A percentile compares a stretch with the other conserved stretches of the same genome.
Evolutionary conservation across 2,797 vertebrate species (phyloP).

Genomic region (Bradypus variegatus): DNA sequence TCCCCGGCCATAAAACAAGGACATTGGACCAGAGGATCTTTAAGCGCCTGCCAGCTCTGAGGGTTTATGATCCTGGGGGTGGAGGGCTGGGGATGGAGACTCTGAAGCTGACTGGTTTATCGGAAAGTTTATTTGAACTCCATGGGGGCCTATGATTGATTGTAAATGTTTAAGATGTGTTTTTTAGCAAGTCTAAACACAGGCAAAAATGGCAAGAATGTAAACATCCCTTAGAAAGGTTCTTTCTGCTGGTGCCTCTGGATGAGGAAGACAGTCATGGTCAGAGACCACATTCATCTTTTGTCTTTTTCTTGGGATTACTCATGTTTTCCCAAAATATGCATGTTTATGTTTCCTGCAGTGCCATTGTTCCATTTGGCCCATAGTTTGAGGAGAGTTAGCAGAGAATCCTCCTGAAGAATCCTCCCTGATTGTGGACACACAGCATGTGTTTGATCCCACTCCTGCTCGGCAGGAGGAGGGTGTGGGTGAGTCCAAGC

Average conservation of each 20-base stretch:
- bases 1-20: not conserved
- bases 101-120: slow-evolving; percentile 52
- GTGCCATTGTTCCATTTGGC: not conserved
- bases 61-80: slow-evolving; percentile 15
- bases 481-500: not conserved
- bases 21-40: not conserved
- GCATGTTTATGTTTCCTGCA: not conserved
- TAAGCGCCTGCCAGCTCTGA: not conserved
- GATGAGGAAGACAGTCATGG: not conserved
- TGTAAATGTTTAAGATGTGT: slow-evolving; percentile 56
- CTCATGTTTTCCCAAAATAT: not conserved
- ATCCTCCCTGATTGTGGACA: not conserved
- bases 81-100: not conserved
- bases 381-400: not conserved
- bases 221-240: slow-evolving; percentile 45
- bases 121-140: slow-evolving; percentile 57
- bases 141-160: slow-evolving; percentile 52
- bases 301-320: slow-evolving; percentile 14
- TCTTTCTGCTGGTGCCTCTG: not conserved
- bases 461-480: not conserved
- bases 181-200: slow-evolving; percentile 54
- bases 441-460: not conserved
- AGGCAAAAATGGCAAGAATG: slow-evolving; percentile 50
- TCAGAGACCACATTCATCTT: not conserved
- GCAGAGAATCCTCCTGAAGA: not conserved